These are phyloP conservation scores for Phrynosoma blainvillii DNA, from an alignment of 2,113 vertebrate species.

Conservation along the genomic window DNA sequence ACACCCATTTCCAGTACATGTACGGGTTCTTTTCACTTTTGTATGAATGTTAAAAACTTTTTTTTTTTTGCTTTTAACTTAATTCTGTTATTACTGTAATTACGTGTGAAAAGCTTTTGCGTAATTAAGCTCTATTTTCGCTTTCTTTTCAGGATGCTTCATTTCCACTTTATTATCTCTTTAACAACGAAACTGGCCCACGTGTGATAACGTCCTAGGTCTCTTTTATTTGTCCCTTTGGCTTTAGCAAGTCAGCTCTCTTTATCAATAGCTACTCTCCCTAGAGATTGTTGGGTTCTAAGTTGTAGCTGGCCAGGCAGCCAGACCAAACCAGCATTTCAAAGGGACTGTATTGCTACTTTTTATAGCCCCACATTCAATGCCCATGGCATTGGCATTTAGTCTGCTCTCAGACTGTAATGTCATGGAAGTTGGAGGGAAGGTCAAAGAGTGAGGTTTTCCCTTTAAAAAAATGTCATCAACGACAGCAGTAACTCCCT, in stretches of 20 bases:
- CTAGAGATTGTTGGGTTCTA: neutral
- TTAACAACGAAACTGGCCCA: no score
- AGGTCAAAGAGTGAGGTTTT: neutral
- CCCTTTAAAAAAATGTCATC: neutral
- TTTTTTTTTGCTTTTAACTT: no score
- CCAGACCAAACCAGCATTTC: neutral
- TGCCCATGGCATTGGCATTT: neutral
- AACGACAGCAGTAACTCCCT: neutral
- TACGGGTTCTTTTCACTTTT: no score
- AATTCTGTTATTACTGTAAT: no score
- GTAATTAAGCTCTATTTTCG: no score
- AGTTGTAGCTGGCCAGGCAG: neutral
- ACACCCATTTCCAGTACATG: no score
- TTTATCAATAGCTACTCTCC: neutral
- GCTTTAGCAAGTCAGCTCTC: neutral
- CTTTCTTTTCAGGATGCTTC: no score
- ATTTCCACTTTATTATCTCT: no score
- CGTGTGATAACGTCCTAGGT: no score
- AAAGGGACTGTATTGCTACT: neutral
- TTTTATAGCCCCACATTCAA: neutral
- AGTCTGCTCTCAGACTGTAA: neutral
- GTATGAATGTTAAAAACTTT: no score
- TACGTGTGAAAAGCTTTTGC: no score
- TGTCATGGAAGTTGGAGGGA: neutral
- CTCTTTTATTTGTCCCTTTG: neutral